Evolutionary conservation across 2,113 vertebrate species (phyloP).

Genomic region (Cyphomyrus discorhynchus): DNA sequence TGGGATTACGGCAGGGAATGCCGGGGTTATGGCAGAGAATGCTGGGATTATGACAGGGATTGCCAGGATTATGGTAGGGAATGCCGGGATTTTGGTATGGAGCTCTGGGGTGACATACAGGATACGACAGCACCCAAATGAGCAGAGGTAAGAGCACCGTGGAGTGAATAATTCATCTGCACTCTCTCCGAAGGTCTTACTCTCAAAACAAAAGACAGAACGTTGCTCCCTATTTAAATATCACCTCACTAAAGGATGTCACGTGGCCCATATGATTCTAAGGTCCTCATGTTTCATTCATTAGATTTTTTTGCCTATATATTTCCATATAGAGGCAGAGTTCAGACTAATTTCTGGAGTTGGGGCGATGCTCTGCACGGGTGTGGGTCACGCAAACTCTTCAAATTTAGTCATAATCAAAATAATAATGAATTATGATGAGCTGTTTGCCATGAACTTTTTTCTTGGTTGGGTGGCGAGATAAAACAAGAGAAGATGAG

Average conservation of each 20-base stretch:
- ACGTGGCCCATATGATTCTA: neutral
- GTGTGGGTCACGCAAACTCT: neutral
- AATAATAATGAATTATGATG: neutral
- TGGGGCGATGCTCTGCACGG: neutral
- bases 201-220: neutral
- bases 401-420: neutral
- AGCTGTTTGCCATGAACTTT: neutral
- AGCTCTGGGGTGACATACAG: neutral
- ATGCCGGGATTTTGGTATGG: neutral
- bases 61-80: neutral
- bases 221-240: neutral
- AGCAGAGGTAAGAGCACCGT: neutral
- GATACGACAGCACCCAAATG: neutral
- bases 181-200: neutral
- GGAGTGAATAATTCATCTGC: neutral
- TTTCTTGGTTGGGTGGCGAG: neutral
- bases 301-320: neutral
- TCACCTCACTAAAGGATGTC: neutral
- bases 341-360: neutral
- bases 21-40: neutral
- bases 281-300: neutral
- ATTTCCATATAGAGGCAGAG: neutral
- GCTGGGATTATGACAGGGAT: neutral
- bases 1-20: neutral
- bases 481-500: neutral